Percentiles rank a stretch among this genome's conserved stretches.
Conservation (phyloP, 2,888 invertebrate genomes). For the Merodon equestris region DNA sequence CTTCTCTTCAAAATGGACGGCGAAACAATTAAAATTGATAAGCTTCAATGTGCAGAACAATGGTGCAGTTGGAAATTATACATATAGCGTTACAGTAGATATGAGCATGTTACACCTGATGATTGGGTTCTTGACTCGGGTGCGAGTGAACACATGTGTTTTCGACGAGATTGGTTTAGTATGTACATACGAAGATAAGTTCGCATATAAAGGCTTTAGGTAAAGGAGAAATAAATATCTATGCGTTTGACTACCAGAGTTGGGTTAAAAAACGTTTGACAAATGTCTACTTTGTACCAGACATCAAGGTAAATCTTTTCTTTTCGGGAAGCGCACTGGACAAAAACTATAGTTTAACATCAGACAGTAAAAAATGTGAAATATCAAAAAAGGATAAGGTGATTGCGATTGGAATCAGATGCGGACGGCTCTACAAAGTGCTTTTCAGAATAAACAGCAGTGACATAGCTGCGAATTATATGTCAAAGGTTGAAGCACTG, state of each 20-base stretch:
- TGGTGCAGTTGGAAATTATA: conserved; percentile 34
- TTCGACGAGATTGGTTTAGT: background rate
- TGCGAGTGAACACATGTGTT: conserved; percentile 3
- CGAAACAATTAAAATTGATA: conserved; percentile 13
- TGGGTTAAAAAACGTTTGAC: conserved; percentile 9
- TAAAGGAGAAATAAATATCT: background rate
- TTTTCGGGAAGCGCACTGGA: too few relatives aligned
- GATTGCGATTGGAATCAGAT: conserved; percentile 16
- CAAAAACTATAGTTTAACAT: too few relatives aligned
- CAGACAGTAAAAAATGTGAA: conserved; percentile 9
- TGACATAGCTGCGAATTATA: conserved; percentile 5
- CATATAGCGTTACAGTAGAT: background rate
- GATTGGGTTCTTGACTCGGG: conserved; percentile 5
- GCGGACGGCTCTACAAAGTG: too few relatives aligned
- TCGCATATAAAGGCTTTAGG: background rate
- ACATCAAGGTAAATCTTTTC: background rate
- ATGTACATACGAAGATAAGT: background rate
- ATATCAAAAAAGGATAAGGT: conserved; percentile 1
- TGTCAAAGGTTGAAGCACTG: conserved; percentile 15
- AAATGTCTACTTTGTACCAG: conserved; percentile 7
- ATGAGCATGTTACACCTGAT: background rate
- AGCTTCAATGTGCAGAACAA: conserved; percentile 19
- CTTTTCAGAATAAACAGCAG: conserved; percentile 4
- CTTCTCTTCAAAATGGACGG: too few relatives aligned
- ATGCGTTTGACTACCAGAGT: background rate